Percentiles rank a stretch among this genome's conserved stretches.
These are phyloP conservation scores for Eupleurogrammus muticus DNA, from an alignment of 2,797 vertebrate species.

Conservation along the genomic window DNA sequence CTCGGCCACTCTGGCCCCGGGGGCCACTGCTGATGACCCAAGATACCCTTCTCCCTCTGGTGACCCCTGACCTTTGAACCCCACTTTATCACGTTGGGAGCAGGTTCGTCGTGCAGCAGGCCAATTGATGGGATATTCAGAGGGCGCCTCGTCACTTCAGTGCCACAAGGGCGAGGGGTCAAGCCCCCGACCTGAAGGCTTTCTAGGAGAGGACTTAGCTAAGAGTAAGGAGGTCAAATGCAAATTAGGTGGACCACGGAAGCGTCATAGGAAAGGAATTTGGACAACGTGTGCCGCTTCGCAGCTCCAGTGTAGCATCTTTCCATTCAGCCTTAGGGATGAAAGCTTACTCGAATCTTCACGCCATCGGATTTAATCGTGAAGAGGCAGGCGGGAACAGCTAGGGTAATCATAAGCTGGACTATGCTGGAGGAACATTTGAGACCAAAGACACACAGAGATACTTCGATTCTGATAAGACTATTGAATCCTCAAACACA, in stretches of 20 bases:
- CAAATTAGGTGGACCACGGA: slow-evolving; percentile 60
- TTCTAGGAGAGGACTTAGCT: slow-evolving; percentile 42
- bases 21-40: slow-evolving; percentile 72
- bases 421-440: not conserved
- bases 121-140: slow-evolving; percentile 58
- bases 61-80: slow-evolving; percentile 72
- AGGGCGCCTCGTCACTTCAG: slow-evolving; percentile 57
- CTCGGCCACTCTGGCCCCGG: slow-evolving; percentile 40
- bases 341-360: slow-evolving; percentile 22
- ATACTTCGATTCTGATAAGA: slow-evolving; percentile 13
- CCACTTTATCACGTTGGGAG: slow-evolving; percentile 67
- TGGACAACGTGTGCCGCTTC: slow-evolving; percentile 46
- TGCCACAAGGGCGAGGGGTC: slow-evolving; percentile 51
- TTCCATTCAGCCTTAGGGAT: slow-evolving; percentile 16
- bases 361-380: not conserved
- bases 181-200: slow-evolving; percentile 56
- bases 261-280: slow-evolving; percentile 52
- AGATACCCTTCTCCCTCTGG: slow-evolving; percentile 73
- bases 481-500: slow-evolving; percentile 25
- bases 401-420: slow-evolving; percentile 1
- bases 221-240: slow-evolving; percentile 59
- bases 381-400: not conserved
- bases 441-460: not conserved
- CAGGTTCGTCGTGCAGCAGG: slow-evolving; percentile 64
- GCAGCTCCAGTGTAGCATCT: slow-evolving; percentile 27